Conservation (phyloP, 2,888 invertebrate genomes). For the Apoderus coryli region DNA sequence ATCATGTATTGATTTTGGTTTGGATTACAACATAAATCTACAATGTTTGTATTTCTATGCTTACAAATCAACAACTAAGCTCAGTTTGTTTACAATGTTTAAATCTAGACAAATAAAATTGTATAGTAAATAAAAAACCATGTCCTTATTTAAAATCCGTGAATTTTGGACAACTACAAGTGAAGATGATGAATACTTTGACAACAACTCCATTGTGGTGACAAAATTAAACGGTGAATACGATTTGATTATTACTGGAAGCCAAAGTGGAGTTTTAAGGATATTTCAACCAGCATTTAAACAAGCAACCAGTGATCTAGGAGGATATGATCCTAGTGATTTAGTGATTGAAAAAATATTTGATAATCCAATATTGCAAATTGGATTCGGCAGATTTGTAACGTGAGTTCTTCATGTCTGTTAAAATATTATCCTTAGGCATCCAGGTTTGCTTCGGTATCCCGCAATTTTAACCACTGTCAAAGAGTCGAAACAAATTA, state of each 20-base stretch:
- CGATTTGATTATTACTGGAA: slow-evolving; percentile 66
- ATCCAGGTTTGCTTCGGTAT: too few relatives aligned
- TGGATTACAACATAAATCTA: too few relatives aligned
- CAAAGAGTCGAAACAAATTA: slow-evolving; percentile 7
- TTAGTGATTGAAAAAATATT: slow-evolving; percentile 66
- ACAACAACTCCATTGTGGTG: slow-evolving; percentile 35
- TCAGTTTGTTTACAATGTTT: too few relatives aligned
- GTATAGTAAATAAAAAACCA: too few relatives aligned
- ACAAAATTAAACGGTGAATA: slow-evolving; percentile 42
- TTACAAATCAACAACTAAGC: too few relatives aligned
- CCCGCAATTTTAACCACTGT: too few relatives aligned
- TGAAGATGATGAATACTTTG: slow-evolving; percentile 42
- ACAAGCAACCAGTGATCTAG: slow-evolving; percentile 27
- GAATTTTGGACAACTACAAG: slow-evolving; percentile 77
- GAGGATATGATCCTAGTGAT: slow-evolving; percentile 42
- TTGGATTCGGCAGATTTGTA: slow-evolving; percentile 70
- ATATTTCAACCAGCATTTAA: slow-evolving; percentile 50
- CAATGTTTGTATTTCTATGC: too few relatives aligned
- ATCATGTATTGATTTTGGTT: too few relatives aligned
- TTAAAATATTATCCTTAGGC: too few relatives aligned
- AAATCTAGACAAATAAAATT: too few relatives aligned
- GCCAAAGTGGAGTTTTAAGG: slow-evolving; percentile 66
- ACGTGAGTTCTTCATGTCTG: slow-evolving; percentile 46
- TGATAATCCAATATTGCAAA: slow-evolving; percentile 59
- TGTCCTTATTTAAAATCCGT: slow-evolving; percentile 88